Evolutionary conservation across 2,888 invertebrate genomes (phyloP), one percentile per base, ranked within the genome.

Genomic region (Eubasilissa splendida): DNA sequence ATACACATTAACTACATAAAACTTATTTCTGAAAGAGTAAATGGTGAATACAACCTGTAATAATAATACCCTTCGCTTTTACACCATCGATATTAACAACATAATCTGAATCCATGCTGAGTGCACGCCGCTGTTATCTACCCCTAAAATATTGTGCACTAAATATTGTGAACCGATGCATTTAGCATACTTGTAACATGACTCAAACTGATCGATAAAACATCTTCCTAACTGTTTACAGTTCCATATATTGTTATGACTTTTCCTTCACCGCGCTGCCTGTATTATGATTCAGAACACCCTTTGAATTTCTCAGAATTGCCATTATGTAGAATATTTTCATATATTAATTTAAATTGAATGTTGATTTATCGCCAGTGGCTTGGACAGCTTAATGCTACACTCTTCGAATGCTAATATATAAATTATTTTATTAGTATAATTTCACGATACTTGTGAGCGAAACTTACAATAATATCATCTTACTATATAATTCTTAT

Each of bases 151-250:
- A 22, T 22, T 22, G 22, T 22, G 22, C 22, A 22, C 22, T 22
- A 7, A 2, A 42, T 42, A 42, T 42, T 42, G 42, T n/a, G 42
- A 42, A 42, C 42, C 42, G 3, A 42, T 42, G 42, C 42, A 42
- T 42, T 42, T 42, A 42, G 42, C 42, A 42, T 42, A 42, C 42
- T 42, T 42, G 22, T 1, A 22, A 22, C 22, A 22, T 22, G 42
- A 42, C 42, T 42, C 42, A 42, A 42, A 63, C 63, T 63, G n/a
- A 68, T 68, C 52, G 68, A 68, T 5, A 68, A 68, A n/a, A 12
- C 68, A 68, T 11, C 14, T 68, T 68, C 9, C 52, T 9, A 50
- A 50, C 68, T 68, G 68, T 68, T 68, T 52, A 52, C 68, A 68
- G 52, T n/a, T n/a, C 52, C 42, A 42, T 52, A 52, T 68, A 68